Base-by-base conservation (phyloP, 2,797 vertebrate genomes). In the Phrynocephalus vlangalii region DNA sequence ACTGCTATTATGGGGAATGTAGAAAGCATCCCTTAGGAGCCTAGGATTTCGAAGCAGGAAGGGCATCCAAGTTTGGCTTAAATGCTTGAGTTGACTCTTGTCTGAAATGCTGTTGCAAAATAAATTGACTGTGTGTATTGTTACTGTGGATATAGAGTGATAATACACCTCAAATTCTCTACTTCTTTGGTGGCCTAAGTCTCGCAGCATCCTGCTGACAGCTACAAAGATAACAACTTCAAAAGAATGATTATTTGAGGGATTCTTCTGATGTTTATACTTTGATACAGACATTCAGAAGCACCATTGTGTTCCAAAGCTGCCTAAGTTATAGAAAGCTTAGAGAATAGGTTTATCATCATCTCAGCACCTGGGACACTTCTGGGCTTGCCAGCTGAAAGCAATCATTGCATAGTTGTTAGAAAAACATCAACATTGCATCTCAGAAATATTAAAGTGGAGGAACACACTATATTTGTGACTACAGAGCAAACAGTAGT, bases 161-260 rank as follows among this genome's bases (percentile, higher is more conserved):
- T 67, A 90, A 71, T 85, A 66, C 56, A 73, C 88, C 71, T 67
- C 50, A 85, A 68, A 33, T 71, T 63, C 24, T 88, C 86, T 92
- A 86, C 94, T 92, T 84, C 86, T 93, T 93, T 93, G 90, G 84
- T 85, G 84, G 68, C 60, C 56, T 88, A 84, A 63, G 16, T 86
- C 52, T 56, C 28, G 79, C 22, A 89, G 88, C 92, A 90, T 93
- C 26, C 50, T 82, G 81, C 72, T 89, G 87, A 86, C 85, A 91
- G 60, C 66, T 66, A 68, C 52, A 18, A 33, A 93, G 86, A 85
- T 78, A 44, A 84, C 67, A 89, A 63, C 83, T 71, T 89, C 30
- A 86, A 76, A 94, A 67, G 85, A 90, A 86, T 84, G 92, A 91
- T 92, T 86, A 92, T 89, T 18, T 26, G 30, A 89, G 92, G 86